phyloP scores from a whole-genome alignment of 2,113 vertebrate species.

The Vidua chalybeata region DNA sequence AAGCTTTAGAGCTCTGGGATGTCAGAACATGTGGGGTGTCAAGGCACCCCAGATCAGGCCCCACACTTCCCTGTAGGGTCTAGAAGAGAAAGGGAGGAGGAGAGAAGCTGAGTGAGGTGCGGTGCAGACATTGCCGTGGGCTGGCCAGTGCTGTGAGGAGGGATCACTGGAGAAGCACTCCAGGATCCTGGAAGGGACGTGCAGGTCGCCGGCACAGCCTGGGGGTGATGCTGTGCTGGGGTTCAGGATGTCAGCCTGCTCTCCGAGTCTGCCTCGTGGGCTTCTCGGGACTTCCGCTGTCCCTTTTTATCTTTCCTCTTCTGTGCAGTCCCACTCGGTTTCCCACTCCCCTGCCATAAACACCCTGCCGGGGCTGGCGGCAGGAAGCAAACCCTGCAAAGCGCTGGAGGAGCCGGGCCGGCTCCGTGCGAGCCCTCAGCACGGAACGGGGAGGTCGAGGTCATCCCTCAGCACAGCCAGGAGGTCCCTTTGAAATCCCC shows the following conservation, averaged over 20 bases:
- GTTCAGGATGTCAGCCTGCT: neutral
- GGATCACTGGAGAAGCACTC: neutral
- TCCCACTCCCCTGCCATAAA: neutral
- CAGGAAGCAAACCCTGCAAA: neutral
- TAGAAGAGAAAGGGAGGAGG: neutral
- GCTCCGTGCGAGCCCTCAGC: fast-evolving
- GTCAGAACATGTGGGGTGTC: neutral
- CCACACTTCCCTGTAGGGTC: neutral
- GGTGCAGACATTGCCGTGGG: neutral
- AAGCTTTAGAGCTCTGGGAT: neutral
- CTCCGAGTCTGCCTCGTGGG: fast-evolving
- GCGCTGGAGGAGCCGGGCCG: neutral
- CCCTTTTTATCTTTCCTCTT: neutral
- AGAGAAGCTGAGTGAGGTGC: neutral
- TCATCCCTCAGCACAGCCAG: neutral
- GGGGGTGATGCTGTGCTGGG: neutral
- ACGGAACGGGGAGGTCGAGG: neutral
- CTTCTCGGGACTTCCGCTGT: neutral
- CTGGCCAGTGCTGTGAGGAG: neutral
- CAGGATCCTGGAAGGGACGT: neutral
- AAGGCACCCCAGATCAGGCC: neutral
- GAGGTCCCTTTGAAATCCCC: neutral
- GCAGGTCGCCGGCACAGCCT: neutral
- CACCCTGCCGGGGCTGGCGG: neutral
- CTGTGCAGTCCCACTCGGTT: neutral